Evolutionary conservation across 2,888 invertebrate genomes (phyloP).

Genomic region (Cataglyphis albicans): DNA sequence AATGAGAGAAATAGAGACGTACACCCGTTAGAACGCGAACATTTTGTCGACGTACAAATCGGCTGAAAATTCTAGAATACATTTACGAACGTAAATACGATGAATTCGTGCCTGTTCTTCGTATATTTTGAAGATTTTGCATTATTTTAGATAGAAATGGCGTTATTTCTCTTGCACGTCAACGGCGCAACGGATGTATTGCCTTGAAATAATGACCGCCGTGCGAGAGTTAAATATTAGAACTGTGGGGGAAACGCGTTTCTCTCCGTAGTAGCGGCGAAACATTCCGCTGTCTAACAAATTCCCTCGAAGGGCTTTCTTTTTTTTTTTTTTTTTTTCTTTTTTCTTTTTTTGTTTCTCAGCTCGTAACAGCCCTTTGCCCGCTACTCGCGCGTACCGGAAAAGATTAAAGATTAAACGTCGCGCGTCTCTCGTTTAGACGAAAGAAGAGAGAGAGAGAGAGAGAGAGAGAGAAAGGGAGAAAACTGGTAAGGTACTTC

Average conservation of each 20-base stretch:
- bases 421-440: conserved; percentile 15
- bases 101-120: neutral
- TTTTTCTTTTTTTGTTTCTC: neutral
- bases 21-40: neutral
- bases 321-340: no score
- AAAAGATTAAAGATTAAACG: conserved; percentile 54
- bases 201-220: neutral
- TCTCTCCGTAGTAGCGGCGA: neutral
- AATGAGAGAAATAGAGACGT: neutral
- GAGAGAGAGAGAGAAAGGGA: neutral
- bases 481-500: conserved; percentile 40
- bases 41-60: neutral
- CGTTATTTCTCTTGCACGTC: neutral
- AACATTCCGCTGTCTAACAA: conserved; percentile 26
- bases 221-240: conserved; percentile 23
- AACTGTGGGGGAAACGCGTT: neutral
- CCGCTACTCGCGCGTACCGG: conserved; percentile 3
- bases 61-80: neutral
- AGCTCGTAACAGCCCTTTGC: conserved; percentile 25
- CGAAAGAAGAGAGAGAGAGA: neutral
- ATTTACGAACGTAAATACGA: neutral
- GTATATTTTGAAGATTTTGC: neutral
- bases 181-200: conserved; percentile 2
- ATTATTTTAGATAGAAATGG: neutral
- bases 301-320: conserved; percentile 30